Evolutionary conservation across 2,888 invertebrate genomes (phyloP).

Genomic region (Craniophora ligustri): DNA sequence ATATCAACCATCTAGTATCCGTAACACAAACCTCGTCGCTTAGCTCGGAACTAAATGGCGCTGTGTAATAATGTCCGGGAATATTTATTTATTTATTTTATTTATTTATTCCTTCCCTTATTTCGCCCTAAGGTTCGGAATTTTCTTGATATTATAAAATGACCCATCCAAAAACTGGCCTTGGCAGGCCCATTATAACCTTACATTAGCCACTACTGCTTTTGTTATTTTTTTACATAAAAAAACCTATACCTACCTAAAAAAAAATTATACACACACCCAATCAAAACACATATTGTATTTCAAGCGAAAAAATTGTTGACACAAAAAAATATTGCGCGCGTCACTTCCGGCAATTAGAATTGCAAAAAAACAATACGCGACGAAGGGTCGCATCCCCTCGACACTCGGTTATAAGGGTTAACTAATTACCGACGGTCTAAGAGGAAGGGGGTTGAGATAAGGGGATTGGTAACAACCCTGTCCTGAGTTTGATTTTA

Average conservation of each 20-base stretch:
- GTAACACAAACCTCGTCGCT: too few species aligned
- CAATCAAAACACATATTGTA: conserved; percentile 30
- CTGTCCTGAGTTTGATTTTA: background rate
- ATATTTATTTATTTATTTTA: too few species aligned
- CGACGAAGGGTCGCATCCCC: conserved; percentile 36
- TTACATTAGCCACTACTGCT: too few species aligned
- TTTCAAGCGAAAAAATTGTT: conserved; percentile 57
- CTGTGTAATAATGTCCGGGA: too few species aligned
- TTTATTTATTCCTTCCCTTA: too few species aligned
- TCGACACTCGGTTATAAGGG: conserved; percentile 46
- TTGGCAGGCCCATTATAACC: too few species aligned
- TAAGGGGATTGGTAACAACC: conserved; percentile 6
- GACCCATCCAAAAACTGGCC: too few species aligned
- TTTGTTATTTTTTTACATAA: too few species aligned
- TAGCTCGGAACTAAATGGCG: too few species aligned
- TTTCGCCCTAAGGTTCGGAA: too few species aligned
- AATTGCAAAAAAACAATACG: conserved; percentile 31
- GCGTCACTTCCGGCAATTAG: conserved; percentile 59
- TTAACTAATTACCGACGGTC: conserved; percentile 66
- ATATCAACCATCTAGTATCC: too few species aligned
- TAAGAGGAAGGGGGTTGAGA: background rate
- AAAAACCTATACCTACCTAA: background rate
- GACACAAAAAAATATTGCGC: conserved; percentile 47
- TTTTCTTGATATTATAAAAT: too few species aligned
- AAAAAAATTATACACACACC: conserved; percentile 17